phyloP scores from a whole-genome alignment of 2,113 vertebrate species.

The Chamaetylas fuelleborni region DNA sequence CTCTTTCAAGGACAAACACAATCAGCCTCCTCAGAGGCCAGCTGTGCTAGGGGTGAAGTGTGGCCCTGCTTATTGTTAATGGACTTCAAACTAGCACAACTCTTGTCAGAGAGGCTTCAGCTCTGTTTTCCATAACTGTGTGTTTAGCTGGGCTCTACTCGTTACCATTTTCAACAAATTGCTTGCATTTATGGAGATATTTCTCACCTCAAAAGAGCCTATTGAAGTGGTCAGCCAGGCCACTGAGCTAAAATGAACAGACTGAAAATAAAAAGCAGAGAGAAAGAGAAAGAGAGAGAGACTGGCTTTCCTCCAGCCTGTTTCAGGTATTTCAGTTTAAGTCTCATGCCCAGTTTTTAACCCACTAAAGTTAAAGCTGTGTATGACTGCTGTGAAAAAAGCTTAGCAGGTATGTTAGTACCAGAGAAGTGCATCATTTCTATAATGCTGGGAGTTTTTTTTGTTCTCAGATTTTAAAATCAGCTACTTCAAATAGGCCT shows the following conservation, averaged over 20 bases:
- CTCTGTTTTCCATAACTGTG: not conserved
- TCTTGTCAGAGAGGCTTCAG: not conserved
- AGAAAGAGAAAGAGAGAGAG: not conserved
- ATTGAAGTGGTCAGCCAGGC: not conserved
- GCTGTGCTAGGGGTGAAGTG: not conserved
- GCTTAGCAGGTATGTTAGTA: not conserved
- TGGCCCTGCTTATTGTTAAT: not conserved
- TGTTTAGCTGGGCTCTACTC: not conserved
- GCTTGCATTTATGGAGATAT: not conserved
- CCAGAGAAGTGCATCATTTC: not conserved
- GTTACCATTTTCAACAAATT: not conserved
- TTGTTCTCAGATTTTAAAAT: not conserved
- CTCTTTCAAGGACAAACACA: constrained; percentile 11
- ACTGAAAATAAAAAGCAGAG: not conserved
- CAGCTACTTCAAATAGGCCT: not conserved
- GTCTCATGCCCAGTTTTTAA: not conserved
- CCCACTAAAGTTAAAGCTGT: not conserved
- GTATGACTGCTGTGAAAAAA: not conserved
- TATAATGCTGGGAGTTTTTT: not conserved
- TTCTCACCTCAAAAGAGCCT: not conserved
- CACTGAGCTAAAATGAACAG: not conserved
- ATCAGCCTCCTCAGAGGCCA: not conserved
- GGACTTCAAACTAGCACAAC: not conserved
- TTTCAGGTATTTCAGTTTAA: not conserved
- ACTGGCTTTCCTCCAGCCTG: not conserved